phyloP scores from a whole-genome alignment of 2,888 invertebrate species.

The Ochropacha duplaris region DNA sequence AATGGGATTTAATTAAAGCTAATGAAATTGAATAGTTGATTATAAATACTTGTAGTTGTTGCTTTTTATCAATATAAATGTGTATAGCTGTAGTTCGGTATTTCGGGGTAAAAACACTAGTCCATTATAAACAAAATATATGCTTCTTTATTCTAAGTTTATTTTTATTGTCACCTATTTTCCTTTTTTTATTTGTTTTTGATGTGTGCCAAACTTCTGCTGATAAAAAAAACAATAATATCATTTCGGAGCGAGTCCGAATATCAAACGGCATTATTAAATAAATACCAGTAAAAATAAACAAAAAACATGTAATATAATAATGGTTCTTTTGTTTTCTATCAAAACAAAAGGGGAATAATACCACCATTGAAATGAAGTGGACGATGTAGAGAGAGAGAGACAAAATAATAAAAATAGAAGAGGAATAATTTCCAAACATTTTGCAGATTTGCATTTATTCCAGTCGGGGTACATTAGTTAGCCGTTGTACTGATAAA shows the following conservation, averaged over 20 bases:
- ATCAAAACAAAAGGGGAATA: constrained; percentile 21
- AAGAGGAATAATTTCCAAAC: constrained; percentile 49
- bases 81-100: too few species aligned
- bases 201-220: too few species aligned
- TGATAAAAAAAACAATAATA: too few species aligned
- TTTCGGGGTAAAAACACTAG: too few species aligned
- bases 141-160: too few species aligned
- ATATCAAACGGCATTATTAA: background rate
- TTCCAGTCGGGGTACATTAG: constrained; percentile 41
- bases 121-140: too few species aligned
- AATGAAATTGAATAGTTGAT: constrained; percentile 19
- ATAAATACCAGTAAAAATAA: background rate
- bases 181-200: too few species aligned
- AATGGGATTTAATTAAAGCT: constrained; percentile 16
- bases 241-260: background rate
- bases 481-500: constrained; percentile 34
- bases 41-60: too few species aligned
- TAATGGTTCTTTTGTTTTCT: constrained; percentile 14
- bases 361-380: constrained; percentile 17
- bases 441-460: constrained; percentile 56
- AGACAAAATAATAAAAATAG: constrained; percentile 27
- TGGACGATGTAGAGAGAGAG: constrained; percentile 24
- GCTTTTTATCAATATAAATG: too few species aligned
- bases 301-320: background rate
- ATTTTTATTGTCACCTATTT: too few species aligned